phyloP scores from a whole-genome alignment of 2,888 invertebrate genomes.

The Lypha dubia region DNA sequence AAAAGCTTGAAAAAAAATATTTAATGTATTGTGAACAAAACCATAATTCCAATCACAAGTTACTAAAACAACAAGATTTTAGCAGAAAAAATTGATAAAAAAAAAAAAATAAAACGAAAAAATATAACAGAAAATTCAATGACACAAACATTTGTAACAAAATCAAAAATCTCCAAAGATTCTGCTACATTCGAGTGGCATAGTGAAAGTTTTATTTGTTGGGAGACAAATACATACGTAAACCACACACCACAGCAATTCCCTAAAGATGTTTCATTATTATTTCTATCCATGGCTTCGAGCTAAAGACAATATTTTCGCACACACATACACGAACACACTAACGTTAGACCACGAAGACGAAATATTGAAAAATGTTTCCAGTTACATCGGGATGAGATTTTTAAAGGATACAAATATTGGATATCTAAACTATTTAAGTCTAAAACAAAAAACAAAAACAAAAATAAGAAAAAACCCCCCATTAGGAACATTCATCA shows the following conservation, averaged over 20 bases:
- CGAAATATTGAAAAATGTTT: conserved; percentile 12
- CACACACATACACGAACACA: conserved; percentile 1
- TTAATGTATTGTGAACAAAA: conserved; percentile 55
- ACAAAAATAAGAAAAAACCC: too few relatives aligned
- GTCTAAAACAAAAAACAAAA: too few relatives aligned
- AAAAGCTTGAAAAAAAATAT: conserved; percentile 45
- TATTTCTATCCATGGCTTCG: conserved; percentile 49
- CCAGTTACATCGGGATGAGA: conserved; percentile 21
- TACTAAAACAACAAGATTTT: conserved; percentile 60
- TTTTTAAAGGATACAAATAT: conserved; percentile 36
- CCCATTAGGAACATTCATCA: conserved; percentile 23
- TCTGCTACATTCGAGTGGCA: background rate
- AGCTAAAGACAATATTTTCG: conserved; percentile 48
- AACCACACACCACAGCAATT: conserved; percentile 16
- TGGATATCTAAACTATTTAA: background rate
- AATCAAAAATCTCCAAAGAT: conserved; percentile 67
- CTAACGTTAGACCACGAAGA: conserved; percentile 5
- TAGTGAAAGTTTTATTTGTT: conserved; percentile 48
- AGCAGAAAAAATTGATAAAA: conserved; percentile 50
- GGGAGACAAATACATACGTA: conserved; percentile 3
- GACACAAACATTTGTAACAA: conserved; percentile 43
- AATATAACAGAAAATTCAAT: conserved; percentile 25
- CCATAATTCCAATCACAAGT: conserved; percentile 64
- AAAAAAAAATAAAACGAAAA: conserved; percentile 3
- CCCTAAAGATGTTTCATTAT: conserved; percentile 66